Evolutionary conservation across 2,888 invertebrate species (phyloP).

Genomic region (Physocephala rufipes): DNA sequence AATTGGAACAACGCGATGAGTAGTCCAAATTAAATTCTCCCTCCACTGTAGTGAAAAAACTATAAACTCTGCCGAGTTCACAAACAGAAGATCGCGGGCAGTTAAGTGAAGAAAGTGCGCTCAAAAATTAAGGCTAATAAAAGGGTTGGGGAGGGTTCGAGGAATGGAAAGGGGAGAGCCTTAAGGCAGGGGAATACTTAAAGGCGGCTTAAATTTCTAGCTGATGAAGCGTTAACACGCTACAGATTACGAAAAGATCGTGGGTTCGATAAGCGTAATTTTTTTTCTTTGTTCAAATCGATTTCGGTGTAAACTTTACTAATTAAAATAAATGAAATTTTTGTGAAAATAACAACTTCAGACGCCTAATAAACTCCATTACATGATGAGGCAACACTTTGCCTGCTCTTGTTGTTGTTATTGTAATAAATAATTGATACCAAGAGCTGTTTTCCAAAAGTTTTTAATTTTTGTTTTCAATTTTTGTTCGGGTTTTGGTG

Average conservation of each 20-base stretch:
- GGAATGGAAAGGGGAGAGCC: neutral
- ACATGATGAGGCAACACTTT: neutral
- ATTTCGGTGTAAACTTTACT: conserved; percentile 10
- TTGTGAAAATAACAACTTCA: neutral
- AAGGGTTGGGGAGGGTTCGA: neutral
- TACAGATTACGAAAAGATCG: conserved; percentile 11
- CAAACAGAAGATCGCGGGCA: no score
- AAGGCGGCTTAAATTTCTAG: conserved; percentile 11
- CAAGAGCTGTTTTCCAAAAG: no score
- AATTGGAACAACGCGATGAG: no score
- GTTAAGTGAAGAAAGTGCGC: no score
- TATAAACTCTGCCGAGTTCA: no score
- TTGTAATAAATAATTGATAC: neutral
- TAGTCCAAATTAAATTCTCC: no score
- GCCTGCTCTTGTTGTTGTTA: neutral
- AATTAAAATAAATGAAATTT: conserved; percentile 22
- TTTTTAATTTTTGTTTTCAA: no score
- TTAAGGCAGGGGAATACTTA: neutral
- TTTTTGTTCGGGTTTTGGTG: no score
- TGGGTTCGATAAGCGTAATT: conserved; percentile 1
- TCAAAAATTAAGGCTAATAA: no score
- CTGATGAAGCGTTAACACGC: conserved; percentile 27
- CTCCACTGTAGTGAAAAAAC: no score
- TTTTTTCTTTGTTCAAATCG: neutral
- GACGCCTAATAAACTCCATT: conserved; percentile 22